phyloP scores from a whole-genome alignment of 2,113 vertebrate species.

The Puma concolor region DNA sequence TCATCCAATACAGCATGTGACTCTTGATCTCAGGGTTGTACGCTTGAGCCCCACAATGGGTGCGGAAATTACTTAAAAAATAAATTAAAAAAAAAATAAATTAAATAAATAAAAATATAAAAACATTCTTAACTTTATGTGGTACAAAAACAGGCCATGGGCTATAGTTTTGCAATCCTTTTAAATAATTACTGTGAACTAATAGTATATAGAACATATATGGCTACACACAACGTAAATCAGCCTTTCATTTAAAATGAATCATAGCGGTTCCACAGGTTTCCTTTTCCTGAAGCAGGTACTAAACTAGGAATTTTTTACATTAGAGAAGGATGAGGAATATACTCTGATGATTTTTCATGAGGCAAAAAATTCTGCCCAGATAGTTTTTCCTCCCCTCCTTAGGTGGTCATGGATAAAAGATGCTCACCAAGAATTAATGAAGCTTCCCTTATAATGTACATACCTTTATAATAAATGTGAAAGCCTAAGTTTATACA shows the following conservation, averaged over 20 bases:
- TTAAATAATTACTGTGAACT: conserved; percentile 43
- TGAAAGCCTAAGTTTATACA: conserved; percentile 37
- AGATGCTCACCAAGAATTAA: conserved; percentile 15
- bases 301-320: background rate
- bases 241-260: conserved; percentile 39
- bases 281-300: background rate
- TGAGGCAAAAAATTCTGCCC: background rate
- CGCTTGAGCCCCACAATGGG: too few relatives aligned
- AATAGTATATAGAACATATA: background rate
- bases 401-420: conserved; percentile 10
- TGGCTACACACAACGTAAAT: background rate
- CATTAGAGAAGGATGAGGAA: background rate
- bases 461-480: background rate
- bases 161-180: background rate
- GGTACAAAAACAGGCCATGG: background rate
- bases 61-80: too few relatives aligned
- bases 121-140: background rate
- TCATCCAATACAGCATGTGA: too few relatives aligned
- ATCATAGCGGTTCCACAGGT: background rate
- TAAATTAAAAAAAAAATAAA: too few relatives aligned
- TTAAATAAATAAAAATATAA: background rate
- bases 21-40: too few relatives aligned
- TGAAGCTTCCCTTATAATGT: background rate
- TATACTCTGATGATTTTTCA: background rate
- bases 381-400: background rate